Evolutionary conservation across 2,797 vertebrate species (phyloP).

Genomic region (Anableps anableps): DNA sequence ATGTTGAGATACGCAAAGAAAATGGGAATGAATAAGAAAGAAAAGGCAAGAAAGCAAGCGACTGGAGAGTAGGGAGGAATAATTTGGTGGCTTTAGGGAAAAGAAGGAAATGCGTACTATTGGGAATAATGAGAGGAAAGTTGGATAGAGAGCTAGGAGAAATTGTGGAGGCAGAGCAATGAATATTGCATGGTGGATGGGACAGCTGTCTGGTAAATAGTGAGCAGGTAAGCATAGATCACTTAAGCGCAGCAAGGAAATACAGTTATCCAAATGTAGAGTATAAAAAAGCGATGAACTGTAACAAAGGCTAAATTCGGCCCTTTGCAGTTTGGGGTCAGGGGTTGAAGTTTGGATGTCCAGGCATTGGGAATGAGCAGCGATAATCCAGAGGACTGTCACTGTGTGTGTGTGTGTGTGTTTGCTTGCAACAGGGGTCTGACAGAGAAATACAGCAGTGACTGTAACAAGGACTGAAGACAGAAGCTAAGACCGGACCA

Average conservation of each 20-base stretch:
- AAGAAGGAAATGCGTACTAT: neutral
- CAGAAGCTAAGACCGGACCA: constrained; percentile 30
- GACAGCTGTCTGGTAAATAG: constrained; percentile 45
- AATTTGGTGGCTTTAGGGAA: neutral
- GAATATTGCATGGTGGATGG: constrained; percentile 30
- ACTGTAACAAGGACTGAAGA: constrained; percentile 46
- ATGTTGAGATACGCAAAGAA: neutral
- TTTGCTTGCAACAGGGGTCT: neutral
- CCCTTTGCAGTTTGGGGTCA: constrained; percentile 41
- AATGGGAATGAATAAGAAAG: neutral
- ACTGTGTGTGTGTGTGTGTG: neutral
- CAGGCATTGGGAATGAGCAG: constrained; percentile 54
- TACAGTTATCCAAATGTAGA: neutral
- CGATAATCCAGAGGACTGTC: constrained; percentile 61
- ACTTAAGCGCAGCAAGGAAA: constrained; percentile 14
- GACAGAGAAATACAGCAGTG: constrained; percentile 38
- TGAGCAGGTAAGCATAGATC: constrained; percentile 23
- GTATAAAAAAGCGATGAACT: constrained; percentile 40
- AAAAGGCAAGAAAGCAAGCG: constrained; percentile 5
- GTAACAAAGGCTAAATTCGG: constrained; percentile 44
- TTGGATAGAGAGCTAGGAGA: neutral
- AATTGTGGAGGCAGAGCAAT: constrained; percentile 23
- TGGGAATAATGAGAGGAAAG: neutral
- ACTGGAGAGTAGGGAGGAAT: neutral
- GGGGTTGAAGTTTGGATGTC: constrained; percentile 46